Evolutionary conservation across 2,113 vertebrate species (phyloP).

Genomic region (Alligator mississippiensis): DNA sequence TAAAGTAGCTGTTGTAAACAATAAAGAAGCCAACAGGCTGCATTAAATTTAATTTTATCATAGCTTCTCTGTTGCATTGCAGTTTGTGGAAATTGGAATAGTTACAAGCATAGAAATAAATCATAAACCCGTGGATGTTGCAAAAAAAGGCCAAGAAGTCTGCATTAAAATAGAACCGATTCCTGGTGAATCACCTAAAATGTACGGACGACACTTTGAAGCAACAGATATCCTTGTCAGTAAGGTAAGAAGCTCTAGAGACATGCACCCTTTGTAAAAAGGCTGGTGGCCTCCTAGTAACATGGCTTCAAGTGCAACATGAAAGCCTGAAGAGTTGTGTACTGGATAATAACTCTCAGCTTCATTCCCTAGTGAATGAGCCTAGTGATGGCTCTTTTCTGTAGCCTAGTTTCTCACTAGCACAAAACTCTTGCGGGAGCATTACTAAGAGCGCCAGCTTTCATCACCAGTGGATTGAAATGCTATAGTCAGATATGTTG

Average conservation of each 20-base stretch:
- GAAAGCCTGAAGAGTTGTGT: neutral
- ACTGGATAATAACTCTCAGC: neutral
- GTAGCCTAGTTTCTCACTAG: rapidly evolving
- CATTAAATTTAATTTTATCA: neutral
- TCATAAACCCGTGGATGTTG: conserved; percentile 92
- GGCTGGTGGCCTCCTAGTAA: neutral
- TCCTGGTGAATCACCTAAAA: conserved; percentile 97
- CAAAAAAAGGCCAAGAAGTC: conserved; percentile 98
- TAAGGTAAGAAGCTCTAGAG: conserved; percentile 82
- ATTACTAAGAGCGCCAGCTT: neutral
- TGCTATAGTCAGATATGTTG: neutral
- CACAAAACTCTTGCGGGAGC: neutral
- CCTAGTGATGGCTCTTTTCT: rapidly evolving
- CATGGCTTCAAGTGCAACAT: neutral
- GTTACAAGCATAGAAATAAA: conserved; percentile 98
- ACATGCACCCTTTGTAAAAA: rapidly evolving
- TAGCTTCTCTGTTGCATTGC: conserved; percentile 42
- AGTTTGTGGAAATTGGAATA: conserved; percentile 98
- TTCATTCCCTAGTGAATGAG: neutral
- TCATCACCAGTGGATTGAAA: neutral
- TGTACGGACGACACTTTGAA: conserved; percentile 98
- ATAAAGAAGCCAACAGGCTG: too few relatives aligned
- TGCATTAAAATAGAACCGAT: conserved; percentile 98
- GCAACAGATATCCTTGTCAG: conserved; percentile 95
- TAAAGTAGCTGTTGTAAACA: too few relatives aligned